Evolutionary conservation across 2,797 vertebrate genomes (phyloP).

Genomic region (Cossypha niveicapilla): DNA sequence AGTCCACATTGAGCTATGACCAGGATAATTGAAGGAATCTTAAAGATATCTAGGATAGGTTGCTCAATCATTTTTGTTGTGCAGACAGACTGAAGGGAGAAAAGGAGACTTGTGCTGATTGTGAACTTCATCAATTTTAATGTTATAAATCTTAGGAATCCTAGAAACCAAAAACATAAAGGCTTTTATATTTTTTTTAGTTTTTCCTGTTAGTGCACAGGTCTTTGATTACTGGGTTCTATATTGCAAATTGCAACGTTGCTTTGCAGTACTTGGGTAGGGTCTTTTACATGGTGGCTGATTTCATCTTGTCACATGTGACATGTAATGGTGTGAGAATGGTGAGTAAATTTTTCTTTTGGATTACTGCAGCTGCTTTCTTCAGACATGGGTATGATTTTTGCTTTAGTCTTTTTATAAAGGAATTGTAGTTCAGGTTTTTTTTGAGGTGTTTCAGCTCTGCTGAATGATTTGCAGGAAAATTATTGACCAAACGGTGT

Average conservation of each 20-base stretch:
- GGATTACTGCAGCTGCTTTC: background rate
- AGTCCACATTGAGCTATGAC: background rate
- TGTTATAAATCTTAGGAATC: background rate
- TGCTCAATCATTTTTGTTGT: background rate
- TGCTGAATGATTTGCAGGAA: background rate
- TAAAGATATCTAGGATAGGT: background rate
- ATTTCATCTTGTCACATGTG: background rate
- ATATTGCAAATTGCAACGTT: background rate
- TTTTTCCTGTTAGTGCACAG: background rate
- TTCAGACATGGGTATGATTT: background rate
- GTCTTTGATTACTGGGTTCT: background rate
- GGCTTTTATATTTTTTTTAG: background rate
- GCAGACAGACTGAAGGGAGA: background rate
- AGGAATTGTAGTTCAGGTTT: background rate
- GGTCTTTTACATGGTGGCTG: background rate
- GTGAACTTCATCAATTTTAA: background rate
- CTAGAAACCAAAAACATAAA: background rate
- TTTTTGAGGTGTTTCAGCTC: background rate
- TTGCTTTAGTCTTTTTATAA: background rate
- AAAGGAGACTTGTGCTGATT: background rate
- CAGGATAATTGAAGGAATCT: background rate
- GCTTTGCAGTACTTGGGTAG: background rate
- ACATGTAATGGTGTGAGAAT: background rate
- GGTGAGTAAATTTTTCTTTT: background rate
- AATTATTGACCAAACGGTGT: background rate